Conservation (phyloP, 1,140 invertebrate genomes). For the Scaptodrosophila lebanonensis region DNA sequence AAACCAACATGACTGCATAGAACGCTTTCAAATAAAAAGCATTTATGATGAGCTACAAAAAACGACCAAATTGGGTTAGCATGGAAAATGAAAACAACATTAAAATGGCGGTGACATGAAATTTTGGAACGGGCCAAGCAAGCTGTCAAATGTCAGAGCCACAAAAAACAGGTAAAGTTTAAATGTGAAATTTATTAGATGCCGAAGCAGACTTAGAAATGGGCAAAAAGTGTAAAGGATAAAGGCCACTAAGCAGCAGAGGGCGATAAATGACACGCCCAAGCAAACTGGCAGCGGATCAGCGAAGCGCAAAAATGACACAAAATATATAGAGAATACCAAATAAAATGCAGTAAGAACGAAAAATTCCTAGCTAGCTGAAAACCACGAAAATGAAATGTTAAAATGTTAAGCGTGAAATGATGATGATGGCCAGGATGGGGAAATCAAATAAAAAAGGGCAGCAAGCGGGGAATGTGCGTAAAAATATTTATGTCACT, state of each 20-base stretch:
- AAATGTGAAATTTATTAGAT: constrained; percentile 38
- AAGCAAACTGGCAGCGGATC: constrained; percentile 24
- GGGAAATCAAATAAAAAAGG: constrained; percentile 36
- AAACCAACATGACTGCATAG: too few species aligned
- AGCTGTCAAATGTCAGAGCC: constrained; percentile 62
- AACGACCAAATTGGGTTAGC: too few species aligned
- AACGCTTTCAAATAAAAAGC: too few species aligned
- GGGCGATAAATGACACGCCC: neutral
- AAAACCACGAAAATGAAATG: neutral
- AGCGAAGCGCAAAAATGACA: constrained; percentile 41
- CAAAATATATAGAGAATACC: constrained; percentile 10
- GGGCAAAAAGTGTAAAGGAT: constrained; percentile 47
- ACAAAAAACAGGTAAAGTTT: constrained; percentile 42
- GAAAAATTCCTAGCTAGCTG: constrained; percentile 22
- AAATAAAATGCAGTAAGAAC: constrained; percentile 27
- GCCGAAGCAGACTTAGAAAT: neutral
- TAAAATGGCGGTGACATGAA: constrained; percentile 47
- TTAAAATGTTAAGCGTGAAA: constrained; percentile 48
- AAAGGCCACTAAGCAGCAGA: neutral
- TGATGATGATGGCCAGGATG: constrained; percentile 27
- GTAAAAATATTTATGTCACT: constrained; percentile 53
- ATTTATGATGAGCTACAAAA: too few species aligned
- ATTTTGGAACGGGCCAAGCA: constrained; percentile 61
- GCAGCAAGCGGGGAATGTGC: constrained; percentile 27
- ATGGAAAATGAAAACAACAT: constrained; percentile 56